Percentiles rank a stretch among this genome's conserved stretches.
Conservation (phyloP, 2,888 invertebrate genomes). For the Phoenoteleia sp. region DNA sequence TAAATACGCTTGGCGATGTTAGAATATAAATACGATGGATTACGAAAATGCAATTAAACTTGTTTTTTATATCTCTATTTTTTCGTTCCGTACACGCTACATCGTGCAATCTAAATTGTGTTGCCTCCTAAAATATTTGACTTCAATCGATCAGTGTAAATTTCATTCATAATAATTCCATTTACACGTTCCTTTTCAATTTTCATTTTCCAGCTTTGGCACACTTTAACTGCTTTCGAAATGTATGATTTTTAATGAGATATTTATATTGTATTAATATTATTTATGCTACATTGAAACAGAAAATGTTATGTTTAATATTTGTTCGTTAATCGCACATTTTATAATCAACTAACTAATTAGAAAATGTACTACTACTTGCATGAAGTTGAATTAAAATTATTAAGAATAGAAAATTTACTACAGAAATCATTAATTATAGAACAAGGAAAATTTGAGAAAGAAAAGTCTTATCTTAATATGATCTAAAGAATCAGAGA, state of each 20-base stretch:
- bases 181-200: conserved; percentile 47
- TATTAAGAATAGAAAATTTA: too few species aligned
- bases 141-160: conserved; percentile 44
- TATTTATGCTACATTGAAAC: too few species aligned
- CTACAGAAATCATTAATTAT: too few species aligned
- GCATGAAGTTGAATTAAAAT: too few species aligned
- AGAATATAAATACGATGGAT: conserved; percentile 41
- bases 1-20: conserved; percentile 24
- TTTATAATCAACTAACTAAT: too few species aligned
- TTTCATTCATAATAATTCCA: conserved; percentile 50
- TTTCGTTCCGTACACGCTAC: neutral
- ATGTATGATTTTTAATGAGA: neutral
- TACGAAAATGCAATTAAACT: conserved; percentile 43
- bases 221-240: neutral
- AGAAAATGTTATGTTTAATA: too few species aligned
- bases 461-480: too few species aligned
- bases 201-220: conserved; percentile 12
- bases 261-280: too few species aligned
- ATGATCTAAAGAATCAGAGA: too few species aligned
- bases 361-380: too few species aligned
- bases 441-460: too few species aligned
- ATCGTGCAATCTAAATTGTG: conserved; percentile 4
- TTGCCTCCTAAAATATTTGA: conserved; percentile 40
- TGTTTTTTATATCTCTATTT: neutral
- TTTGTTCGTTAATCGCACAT: too few species aligned